A percentile compares a stretch with the other conserved stretches of the same genome.
phyloP scores from a whole-genome alignment of 2,888 invertebrate genomes.

The Monochamus alternatus region DNA sequence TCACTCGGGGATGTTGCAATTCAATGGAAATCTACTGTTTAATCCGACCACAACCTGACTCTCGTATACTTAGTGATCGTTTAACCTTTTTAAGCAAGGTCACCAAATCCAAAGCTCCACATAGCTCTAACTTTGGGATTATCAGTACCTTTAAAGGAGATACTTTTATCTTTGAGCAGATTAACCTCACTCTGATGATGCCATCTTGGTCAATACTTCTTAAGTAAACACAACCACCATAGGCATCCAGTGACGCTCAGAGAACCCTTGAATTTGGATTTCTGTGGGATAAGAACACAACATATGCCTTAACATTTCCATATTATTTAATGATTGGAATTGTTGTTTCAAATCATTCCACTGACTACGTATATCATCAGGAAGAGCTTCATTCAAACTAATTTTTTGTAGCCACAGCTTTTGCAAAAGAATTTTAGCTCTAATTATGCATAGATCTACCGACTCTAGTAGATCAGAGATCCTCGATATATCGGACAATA shows the following conservation, averaged over 20 bases:
- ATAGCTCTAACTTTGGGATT: slow-evolving; percentile 33
- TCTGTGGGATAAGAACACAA: not conserved
- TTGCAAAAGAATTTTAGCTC: slow-evolving; percentile 32
- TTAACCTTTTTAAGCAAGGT: slow-evolving; percentile 8
- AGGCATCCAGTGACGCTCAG: slow-evolving; percentile 33
- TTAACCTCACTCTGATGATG: slow-evolving; percentile 6
- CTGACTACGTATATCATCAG: slow-evolving; percentile 1
- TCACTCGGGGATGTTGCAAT: no score
- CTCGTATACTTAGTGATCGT: not conserved
- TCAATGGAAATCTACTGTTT: no score
- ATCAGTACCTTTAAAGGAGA: slow-evolving; percentile 32
- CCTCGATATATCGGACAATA: slow-evolving; percentile 29
- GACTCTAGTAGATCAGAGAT: slow-evolving; percentile 41
- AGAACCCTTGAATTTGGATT: slow-evolving; percentile 37
- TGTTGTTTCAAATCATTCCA: slow-evolving; percentile 11
- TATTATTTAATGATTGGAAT: slow-evolving; percentile 25
- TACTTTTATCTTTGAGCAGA: slow-evolving; percentile 35
- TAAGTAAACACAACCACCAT: slow-evolving; percentile 39
- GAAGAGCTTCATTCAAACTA: slow-evolving; percentile 30
- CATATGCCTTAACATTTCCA: slow-evolving; percentile 21
- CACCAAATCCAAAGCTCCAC: slow-evolving; percentile 28
- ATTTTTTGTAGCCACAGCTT: slow-evolving; percentile 37
- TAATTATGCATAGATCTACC: slow-evolving; percentile 38
- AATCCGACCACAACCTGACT: no score
- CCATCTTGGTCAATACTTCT: slow-evolving; percentile 26